Evolutionary conservation across 2,888 invertebrate species (phyloP).

Genomic region (Zeuzera pyrina): DNA sequence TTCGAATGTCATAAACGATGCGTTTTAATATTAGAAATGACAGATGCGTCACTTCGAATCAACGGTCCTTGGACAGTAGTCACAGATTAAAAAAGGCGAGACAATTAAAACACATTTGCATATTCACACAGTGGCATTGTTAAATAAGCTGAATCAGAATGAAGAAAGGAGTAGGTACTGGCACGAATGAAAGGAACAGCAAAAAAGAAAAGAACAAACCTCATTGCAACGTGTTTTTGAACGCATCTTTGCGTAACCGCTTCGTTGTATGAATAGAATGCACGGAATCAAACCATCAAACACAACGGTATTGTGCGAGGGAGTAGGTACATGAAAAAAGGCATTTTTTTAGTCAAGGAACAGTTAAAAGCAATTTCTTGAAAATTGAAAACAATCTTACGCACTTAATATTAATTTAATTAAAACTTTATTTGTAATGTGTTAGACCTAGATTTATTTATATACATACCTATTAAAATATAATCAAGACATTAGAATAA

Average conservation of each 20-base stretch:
- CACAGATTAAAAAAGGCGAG: constrained; percentile 30
- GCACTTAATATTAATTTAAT: no score
- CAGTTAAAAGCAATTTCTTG: no score
- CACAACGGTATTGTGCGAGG: constrained; percentile 10
- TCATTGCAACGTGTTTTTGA: constrained; percentile 33
- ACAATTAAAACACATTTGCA: constrained; percentile 63
- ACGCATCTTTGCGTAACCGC: constrained; percentile 59
- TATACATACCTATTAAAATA: no score
- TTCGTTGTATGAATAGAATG: constrained; percentile 51
- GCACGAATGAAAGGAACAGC: constrained; percentile 36
- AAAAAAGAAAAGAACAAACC: constrained; percentile 31
- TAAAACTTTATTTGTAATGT: no score
- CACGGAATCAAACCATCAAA: no score
- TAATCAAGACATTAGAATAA: no score
- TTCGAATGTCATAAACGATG: constrained; percentile 44
- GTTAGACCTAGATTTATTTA: no score
- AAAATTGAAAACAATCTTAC: no score
- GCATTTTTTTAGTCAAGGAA: no score
- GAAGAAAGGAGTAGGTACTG: constrained; percentile 22
- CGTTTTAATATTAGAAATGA: constrained; percentile 62
- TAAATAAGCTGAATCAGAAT: constrained; percentile 28
- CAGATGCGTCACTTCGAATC: constrained; percentile 59
- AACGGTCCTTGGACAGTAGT: constrained; percentile 23
- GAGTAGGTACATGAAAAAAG: no score
- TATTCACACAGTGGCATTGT: constrained; percentile 43